Conservation (phyloP, 2,888 invertebrate species). For the Platycheirus rosarum region DNA sequence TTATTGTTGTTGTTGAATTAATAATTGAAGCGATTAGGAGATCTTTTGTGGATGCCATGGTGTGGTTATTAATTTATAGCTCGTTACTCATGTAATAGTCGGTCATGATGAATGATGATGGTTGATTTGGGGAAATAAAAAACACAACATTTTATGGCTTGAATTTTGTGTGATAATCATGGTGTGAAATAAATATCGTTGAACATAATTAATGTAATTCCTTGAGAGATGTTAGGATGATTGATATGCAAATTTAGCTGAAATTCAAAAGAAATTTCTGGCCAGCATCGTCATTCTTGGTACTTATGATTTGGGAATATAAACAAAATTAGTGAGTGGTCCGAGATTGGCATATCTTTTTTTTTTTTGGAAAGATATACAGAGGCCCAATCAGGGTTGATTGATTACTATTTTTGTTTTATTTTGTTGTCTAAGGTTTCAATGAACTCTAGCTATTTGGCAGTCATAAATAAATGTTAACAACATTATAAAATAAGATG, state of each 20-base stretch:
- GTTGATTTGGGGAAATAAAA: neutral
- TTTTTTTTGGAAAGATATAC: conserved; percentile 15
- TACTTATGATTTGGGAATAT: conserved; percentile 4
- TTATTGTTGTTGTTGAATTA: conserved; percentile 32
- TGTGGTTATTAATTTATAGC: conserved; percentile 27
- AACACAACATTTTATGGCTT: neutral
- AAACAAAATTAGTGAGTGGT: conserved; percentile 6
- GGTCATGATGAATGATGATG: conserved; percentile 12
- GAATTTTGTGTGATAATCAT: neutral
- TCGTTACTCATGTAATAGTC: conserved; percentile 6
- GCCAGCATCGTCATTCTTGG: neutral
- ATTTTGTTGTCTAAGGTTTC: too few species aligned
- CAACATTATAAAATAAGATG: neutral
- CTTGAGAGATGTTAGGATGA: conserved; percentile 29
- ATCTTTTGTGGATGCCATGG: conserved; percentile 29
- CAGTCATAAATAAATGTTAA: neutral
- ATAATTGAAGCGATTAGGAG: conserved; percentile 37
- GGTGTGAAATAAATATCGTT: conserved; percentile 9
- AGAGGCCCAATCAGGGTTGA: conserved; percentile 3
- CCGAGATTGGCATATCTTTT: neutral
- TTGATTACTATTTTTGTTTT: conserved; percentile 12
- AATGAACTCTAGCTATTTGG: neutral
- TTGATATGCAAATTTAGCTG: conserved; percentile 17
- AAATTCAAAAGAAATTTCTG: conserved; percentile 4
- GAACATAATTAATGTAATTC: conserved; percentile 25